Evolutionary conservation across 2,888 invertebrate genomes (phyloP).

Genomic region (Drosophila borealis): DNA sequence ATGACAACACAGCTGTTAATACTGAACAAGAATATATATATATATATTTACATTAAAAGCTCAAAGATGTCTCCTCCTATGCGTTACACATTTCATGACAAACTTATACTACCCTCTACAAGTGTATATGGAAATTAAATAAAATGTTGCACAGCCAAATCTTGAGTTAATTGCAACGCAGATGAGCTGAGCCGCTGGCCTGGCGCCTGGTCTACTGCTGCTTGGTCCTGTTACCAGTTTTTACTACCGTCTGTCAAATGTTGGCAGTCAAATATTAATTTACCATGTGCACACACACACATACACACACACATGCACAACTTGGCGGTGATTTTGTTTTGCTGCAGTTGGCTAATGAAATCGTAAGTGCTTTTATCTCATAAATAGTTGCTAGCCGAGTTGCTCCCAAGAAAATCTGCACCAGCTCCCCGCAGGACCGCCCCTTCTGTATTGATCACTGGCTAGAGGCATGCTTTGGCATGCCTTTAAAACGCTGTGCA

Average conservation of each 20-base stretch:
- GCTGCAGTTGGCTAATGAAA: conserved; percentile 76
- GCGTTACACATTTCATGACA: not conserved
- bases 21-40: too few relatives aligned
- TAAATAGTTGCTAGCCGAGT: conserved; percentile 68
- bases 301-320: conserved; percentile 8
- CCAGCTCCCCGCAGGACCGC: not conserved
- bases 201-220: not conserved
- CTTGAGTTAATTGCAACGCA: conserved; percentile 40
- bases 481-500: conserved; percentile 21
- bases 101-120: not conserved
- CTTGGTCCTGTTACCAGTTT: conserved; percentile 39
- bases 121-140: not conserved
- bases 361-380: conserved; percentile 77
- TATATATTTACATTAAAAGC: too few relatives aligned
- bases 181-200: conserved; percentile 33
- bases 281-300: conserved; percentile 27
- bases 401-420: conserved; percentile 10
- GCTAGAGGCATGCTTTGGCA: not conserved
- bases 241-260: conserved; percentile 61
- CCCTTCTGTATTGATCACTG: conserved; percentile 6
- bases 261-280: conserved; percentile 67
- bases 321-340: conserved; percentile 63
- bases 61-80: too few relatives aligned
- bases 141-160: conserved; percentile 27
- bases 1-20: too few relatives aligned